Evolutionary conservation across 2,797 vertebrate species (phyloP), one percentile per base, ranked within the genome.

Genomic region (Leptatherina wallacei): DNA sequence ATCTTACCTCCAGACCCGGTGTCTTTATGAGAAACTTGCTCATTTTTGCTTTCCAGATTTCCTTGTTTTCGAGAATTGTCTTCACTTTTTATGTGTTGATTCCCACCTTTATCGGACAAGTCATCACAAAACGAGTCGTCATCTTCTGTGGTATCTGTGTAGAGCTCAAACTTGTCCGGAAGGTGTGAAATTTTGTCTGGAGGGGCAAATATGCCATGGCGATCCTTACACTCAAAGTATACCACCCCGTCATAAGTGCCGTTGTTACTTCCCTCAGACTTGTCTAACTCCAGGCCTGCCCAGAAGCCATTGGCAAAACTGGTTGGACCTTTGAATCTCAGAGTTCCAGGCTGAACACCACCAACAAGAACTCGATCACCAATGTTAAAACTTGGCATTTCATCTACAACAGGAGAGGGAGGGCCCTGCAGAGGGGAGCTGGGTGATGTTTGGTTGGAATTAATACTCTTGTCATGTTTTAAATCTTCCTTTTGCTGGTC

Each of bases 271-370:
- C 98, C 98, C 92, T 99, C 97, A 47, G 97, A 94, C 79, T 96
- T 94, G 78, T 99, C 98, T 73, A 99, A 87, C 86, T 99, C 98
- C 64, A 99, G 97, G 0, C 98, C 98, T n/a, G 96, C 97, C 98
- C 97, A 99, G 88, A 97, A 96, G 10, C 98, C 98, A 83, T 95
- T 95, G 44, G 97, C 97, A 88, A 99, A 99, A 66, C 91, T 92
- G 55, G 98, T 98, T 20, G 89, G 83, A 24, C 98, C 98, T 93
- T 99, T 98, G 89, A 99, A 99, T 75, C 92, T 89, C 49, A 99
- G 78, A 0, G 92, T 98, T 49, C 98, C 98, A n/a, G 97, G 96
- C 47, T 99, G 96, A 74, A 98, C 93, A 9, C 94, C 91, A 65
- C 96, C 96, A 10, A 99, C 97, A 27, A 99, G 93, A 33, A 99